A percentile compares a stretch with the other conserved stretches of the same genome.
phyloP scores from a whole-genome alignment of 2,888 invertebrate species.

The Drosophila mettleri region DNA sequence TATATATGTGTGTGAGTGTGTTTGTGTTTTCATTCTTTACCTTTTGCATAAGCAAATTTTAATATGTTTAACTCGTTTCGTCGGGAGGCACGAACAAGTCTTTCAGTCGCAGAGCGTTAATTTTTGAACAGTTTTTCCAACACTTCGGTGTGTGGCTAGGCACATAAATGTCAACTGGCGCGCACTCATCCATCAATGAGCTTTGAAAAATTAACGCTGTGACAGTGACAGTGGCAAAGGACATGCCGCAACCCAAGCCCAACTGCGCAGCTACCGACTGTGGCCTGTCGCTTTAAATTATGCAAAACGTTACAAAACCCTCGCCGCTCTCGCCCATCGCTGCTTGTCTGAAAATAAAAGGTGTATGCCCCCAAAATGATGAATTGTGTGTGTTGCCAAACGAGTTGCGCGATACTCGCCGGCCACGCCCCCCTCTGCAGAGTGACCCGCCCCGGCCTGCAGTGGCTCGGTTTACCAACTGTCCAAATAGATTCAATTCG shows the following conservation, averaged over 20 bases:
- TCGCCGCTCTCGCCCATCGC: conserved; percentile 25
- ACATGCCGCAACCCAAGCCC: conserved; percentile 11
- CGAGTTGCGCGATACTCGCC: conserved; percentile 29
- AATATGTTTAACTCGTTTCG: conserved; percentile 81
- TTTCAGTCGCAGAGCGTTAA: conserved; percentile 63
- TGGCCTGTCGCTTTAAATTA: conserved; percentile 75
- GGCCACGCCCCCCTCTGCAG: neutral
- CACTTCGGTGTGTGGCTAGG: conserved; percentile 50
- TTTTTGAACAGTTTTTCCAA: conserved; percentile 62
- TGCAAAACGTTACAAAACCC: conserved; percentile 69
- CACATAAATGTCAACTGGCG: conserved; percentile 79
- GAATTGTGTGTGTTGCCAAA: conserved; percentile 66
- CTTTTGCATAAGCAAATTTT: conserved; percentile 78
- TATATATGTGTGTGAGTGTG: conserved; percentile 20
- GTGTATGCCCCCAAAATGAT: conserved; percentile 67
- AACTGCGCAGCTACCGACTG: conserved; percentile 25
- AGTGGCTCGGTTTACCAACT: conserved; percentile 17
- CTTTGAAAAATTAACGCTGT: conserved; percentile 79
- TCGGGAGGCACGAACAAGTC: conserved; percentile 24
- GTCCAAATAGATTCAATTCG: conserved; percentile 70
- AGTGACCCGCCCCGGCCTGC: conserved; percentile 15
- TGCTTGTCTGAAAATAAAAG: conserved; percentile 64
- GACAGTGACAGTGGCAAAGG: conserved; percentile 77
- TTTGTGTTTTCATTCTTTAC: conserved; percentile 43
- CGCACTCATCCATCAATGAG: conserved; percentile 77